Conservation (phyloP, 1,140 invertebrate genomes). For the Radopholus similis region DNA sequence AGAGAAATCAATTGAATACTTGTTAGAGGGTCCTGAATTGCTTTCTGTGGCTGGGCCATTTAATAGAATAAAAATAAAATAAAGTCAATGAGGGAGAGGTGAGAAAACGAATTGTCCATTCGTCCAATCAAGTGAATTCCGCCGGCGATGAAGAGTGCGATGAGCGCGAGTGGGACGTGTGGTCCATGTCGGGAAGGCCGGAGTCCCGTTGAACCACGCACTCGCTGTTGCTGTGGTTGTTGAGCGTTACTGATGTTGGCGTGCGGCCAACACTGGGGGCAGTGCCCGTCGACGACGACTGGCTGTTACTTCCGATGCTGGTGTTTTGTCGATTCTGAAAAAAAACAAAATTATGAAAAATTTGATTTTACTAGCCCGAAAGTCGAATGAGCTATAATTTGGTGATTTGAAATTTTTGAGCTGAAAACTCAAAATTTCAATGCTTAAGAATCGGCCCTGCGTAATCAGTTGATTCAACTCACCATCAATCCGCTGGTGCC, state of each 20-base stretch:
- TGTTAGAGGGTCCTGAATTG: too few relatives aligned
- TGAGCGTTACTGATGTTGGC: not conserved
- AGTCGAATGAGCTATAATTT: too few relatives aligned
- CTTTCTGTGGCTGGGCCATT: too few relatives aligned
- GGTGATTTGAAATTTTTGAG: too few relatives aligned
- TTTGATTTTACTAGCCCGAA: too few relatives aligned
- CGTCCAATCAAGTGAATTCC: not conserved
- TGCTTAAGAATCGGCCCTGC: too few relatives aligned
- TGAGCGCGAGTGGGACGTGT: constrained; percentile 6
- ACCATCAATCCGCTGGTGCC: not conserved
- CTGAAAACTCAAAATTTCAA: too few relatives aligned
- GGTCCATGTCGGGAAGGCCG: constrained; percentile 44
- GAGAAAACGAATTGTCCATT: not conserved
- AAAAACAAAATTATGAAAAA: too few relatives aligned
- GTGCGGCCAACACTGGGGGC: not conserved
- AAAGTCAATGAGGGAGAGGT: not conserved
- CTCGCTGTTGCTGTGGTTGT: not conserved
- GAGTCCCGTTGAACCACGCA: constrained; percentile 33
- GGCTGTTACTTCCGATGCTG: constrained; percentile 20
- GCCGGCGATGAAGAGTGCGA: not conserved
- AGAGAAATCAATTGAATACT: too few relatives aligned
- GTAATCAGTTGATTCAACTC: too few relatives aligned
- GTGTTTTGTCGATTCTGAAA: not conserved
- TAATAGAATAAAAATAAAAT: not conserved
- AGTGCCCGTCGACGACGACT: not conserved